Evolutionary conservation across 2,888 invertebrate species (phyloP), one percentile per base, ranked within the genome.

Genomic region (Chymomyza amoena): DNA sequence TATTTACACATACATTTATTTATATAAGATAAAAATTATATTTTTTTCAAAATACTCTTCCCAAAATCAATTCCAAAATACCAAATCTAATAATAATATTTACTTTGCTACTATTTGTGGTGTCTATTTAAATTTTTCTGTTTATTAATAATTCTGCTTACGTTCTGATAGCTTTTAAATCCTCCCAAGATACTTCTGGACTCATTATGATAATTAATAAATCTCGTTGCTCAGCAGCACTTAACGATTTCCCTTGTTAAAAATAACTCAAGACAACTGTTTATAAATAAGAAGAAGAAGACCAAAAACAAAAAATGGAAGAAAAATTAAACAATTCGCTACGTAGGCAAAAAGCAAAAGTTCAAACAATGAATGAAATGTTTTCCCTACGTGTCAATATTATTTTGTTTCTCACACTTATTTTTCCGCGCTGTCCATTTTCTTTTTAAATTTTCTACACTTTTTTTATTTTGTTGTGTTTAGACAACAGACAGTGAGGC

Each of bases 351-450:
- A 56, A 70, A 51, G 64, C 63, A 68, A 67, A 68, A 67, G 64
- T 68, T 75, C 67, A 82, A 78, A 82, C 73, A 87, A 81, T 87
- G 84, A 87, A 84, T 84, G 87, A 84, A 84, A 79, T 84, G 84
- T 87, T 87, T 84, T 82, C 36, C 20, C 78, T 75, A 70, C 79
- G 70, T 84, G 84, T 87, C 84, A 84, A 87, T 87, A 76, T 76
- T 84, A 68, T 79, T 51, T 45, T 45, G 6, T 45, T 32, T 45
- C 39, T 45, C 39, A 45, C 39, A 45, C 39, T 45, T 45, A 45
- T 25, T 57, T 18, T 57, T 57, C 25, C 25, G 61, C 25, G 61
- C 39, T 45, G 39, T 25, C 18, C 25, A 7, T 25, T 25, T 15
- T 18, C 25, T 57, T 15, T 20, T 25, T 69, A 65, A 60, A 20